phyloP scores from a whole-genome alignment of 1,140 invertebrate genomes.

The Drosophila gunungcola region DNA sequence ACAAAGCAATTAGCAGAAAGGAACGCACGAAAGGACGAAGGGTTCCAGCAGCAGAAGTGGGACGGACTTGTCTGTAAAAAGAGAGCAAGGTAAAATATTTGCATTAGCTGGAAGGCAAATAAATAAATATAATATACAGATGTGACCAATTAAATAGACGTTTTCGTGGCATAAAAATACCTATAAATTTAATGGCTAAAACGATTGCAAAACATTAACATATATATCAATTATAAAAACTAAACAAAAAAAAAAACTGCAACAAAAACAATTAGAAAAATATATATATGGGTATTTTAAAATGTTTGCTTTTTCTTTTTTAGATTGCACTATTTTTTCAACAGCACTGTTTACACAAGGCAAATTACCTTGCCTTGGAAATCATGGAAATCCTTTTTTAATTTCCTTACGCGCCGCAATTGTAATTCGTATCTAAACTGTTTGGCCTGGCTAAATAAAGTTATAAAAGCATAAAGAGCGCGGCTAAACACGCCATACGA shows the following conservation, averaged over 20 bases:
- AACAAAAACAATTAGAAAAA: too few relatives aligned
- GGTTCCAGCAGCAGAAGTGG: slow-evolving; percentile 28
- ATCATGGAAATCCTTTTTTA: slow-evolving; percentile 72
- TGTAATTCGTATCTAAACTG: slow-evolving; percentile 72
- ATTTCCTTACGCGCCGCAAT: slow-evolving; percentile 71
- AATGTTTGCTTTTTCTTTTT: too few relatives aligned
- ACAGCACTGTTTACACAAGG: slow-evolving; percentile 2
- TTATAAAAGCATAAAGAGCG: slow-evolving; percentile 73
- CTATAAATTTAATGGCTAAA: too few relatives aligned
- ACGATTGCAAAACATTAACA: too few relatives aligned
- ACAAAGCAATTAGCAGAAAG: slow-evolving; percentile 77
- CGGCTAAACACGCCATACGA: slow-evolving; percentile 59
- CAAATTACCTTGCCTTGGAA: slow-evolving; percentile 15
- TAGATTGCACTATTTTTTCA: not conserved
- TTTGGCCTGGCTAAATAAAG: slow-evolving; percentile 75
- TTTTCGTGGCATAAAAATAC: too few relatives aligned
- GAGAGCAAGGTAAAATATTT: slow-evolving; percentile 75
- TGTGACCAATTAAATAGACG: slow-evolving; percentile 23
- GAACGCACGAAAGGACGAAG: slow-evolving; percentile 65
- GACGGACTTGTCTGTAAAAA: slow-evolving; percentile 49
- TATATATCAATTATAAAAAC: too few relatives aligned
- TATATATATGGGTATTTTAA: too few relatives aligned
- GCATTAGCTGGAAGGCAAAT: slow-evolving; percentile 59
- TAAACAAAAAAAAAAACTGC: too few relatives aligned
- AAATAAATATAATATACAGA: slow-evolving; percentile 59